These are phyloP conservation scores for Poecilia wingei DNA, from an alignment of 2,797 vertebrate species.

Conservation along the genomic window DNA sequence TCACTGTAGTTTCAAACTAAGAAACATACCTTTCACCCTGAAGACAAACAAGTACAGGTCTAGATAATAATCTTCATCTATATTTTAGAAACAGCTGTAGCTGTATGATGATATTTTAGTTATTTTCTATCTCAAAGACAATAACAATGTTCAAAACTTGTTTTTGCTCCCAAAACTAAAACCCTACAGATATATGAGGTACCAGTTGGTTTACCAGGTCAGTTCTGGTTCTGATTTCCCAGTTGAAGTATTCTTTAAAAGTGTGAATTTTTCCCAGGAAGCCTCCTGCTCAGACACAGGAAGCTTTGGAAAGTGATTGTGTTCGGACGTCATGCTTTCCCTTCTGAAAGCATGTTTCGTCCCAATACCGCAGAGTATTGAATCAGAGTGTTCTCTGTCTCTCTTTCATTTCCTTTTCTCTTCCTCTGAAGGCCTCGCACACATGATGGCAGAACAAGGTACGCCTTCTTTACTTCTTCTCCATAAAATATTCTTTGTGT, in stretches of 20 bases:
- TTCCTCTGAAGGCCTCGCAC: constrained; percentile 89
- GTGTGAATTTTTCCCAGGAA: constrained; percentile 37
- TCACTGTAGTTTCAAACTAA: neutral
- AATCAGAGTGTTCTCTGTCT: constrained; percentile 49
- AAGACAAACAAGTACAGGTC: neutral
- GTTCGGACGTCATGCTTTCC: constrained; percentile 75
- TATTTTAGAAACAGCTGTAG: neutral
- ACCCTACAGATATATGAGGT: neutral
- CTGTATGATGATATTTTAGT: neutral
- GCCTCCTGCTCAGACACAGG: constrained; percentile 56
- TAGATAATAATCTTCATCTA: neutral
- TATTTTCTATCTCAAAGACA: neutral
- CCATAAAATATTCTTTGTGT: neutral
- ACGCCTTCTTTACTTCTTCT: constrained; percentile 43
- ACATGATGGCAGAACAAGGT: constrained; percentile 99
- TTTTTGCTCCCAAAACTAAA: constrained; percentile 11
- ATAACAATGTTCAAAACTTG: constrained; percentile 11
- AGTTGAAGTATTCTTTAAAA: neutral
- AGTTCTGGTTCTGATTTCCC: constrained; percentile 6
- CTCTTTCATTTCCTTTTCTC: constrained; percentile 21
- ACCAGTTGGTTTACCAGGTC: constrained; percentile 18
- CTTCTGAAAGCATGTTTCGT: constrained; percentile 70
- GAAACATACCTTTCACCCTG: neutral
- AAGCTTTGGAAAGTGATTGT: constrained; percentile 66
- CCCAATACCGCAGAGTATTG: constrained; percentile 79